A percentile compares a stretch with the other conserved stretches of the same genome.
Evolutionary conservation across 2,888 invertebrate species (phyloP).

Genomic region (Neocrepidodera transversa): DNA sequence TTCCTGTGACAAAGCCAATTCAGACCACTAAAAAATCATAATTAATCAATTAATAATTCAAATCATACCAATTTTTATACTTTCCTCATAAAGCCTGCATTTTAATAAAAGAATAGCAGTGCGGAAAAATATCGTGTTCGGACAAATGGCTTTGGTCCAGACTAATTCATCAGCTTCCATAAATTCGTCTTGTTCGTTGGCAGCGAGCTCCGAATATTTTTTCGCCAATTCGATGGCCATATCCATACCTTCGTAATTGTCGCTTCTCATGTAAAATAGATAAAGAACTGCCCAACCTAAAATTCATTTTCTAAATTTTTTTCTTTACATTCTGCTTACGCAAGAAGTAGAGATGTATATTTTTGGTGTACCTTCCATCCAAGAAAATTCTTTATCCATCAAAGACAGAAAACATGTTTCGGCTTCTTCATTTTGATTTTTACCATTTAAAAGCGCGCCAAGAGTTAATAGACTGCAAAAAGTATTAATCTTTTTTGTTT

Average conservation of each 20-base stretch:
- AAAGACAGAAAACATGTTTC: slow-evolving; percentile 56
- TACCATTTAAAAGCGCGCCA: slow-evolving; percentile 14
- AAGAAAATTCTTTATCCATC: slow-evolving; percentile 49
- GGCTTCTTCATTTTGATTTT: slow-evolving; percentile 49
- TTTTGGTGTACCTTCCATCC: slow-evolving; percentile 50
- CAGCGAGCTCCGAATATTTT: slow-evolving; percentile 45
- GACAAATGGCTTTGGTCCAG: slow-evolving; percentile 51
- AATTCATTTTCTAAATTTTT: too few species aligned
- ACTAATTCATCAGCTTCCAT: slow-evolving; percentile 48
- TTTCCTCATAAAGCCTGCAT: slow-evolving; percentile 49
- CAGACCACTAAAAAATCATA: slow-evolving; percentile 49
- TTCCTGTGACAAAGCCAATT: slow-evolving; percentile 52
- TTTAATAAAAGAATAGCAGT: slow-evolving; percentile 53
- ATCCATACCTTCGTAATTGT: slow-evolving; percentile 52
- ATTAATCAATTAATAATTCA: slow-evolving; percentile 11
- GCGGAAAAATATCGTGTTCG: slow-evolving; percentile 50
- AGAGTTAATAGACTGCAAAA: neutral
- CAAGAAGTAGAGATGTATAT: neutral
- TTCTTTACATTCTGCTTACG: too few species aligned
- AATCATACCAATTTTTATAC: slow-evolving; percentile 7
- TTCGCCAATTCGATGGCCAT: slow-evolving; percentile 51
- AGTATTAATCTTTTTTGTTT: too few species aligned
- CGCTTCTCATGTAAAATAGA: slow-evolving; percentile 51
- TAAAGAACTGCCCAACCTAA: slow-evolving; percentile 53
- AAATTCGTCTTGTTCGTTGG: slow-evolving; percentile 39